These are phyloP conservation scores for Drosophila chauvacae DNA, from an alignment of 1,140 invertebrate genomes.

Conservation along the genomic window DNA sequence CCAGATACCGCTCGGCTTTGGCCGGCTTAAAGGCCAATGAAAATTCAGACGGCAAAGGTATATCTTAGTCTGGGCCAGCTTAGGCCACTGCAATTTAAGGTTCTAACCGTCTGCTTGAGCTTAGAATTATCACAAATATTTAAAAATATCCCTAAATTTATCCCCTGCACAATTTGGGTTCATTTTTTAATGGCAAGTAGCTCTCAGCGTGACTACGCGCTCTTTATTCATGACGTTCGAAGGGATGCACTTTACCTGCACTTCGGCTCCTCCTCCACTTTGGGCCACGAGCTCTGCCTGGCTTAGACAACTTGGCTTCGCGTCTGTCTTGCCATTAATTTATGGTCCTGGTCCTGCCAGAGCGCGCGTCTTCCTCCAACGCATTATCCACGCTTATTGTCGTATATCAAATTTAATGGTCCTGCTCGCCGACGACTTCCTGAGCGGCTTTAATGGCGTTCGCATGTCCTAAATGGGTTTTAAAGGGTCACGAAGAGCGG, in stretches of 20 bases:
- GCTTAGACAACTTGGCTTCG: constrained; percentile 24
- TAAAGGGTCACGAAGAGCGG: constrained; percentile 25
- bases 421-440: constrained; percentile 61
- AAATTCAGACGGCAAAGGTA: background rate
- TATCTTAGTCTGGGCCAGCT: background rate
- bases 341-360: constrained; percentile 26
- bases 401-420: constrained; percentile 79
- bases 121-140: background rate
- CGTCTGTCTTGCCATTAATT: constrained; percentile 41
- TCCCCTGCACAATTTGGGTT: background rate
- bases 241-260: constrained; percentile 44
- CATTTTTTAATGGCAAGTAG: background rate
- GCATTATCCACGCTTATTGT: constrained; percentile 78
- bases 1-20: constrained; percentile 25
- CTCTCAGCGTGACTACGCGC: background rate
- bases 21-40: background rate
- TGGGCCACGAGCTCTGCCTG: background rate
- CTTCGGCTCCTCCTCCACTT: constrained; percentile 15
- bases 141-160: too few relatives aligned
- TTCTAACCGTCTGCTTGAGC: background rate
- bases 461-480: constrained; percentile 31
- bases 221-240: constrained; percentile 1
- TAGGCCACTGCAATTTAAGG: background rate
- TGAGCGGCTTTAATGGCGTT: constrained; percentile 61
- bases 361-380: constrained; percentile 20